phyloP scores from a whole-genome alignment of 2,113 vertebrate genomes.

The Bungarus multicinctus region DNA sequence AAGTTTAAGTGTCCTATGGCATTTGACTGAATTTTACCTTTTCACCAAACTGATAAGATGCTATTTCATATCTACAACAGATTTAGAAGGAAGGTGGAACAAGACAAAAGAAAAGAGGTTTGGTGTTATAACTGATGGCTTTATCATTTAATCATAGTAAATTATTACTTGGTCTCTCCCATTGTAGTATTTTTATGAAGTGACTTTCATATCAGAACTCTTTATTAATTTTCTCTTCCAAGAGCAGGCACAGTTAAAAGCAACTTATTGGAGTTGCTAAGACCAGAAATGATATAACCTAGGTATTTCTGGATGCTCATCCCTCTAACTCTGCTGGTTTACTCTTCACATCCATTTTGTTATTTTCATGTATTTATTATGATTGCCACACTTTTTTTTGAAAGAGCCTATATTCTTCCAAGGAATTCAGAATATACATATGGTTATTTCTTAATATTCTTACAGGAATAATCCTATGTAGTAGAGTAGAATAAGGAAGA shows the following conservation, averaged over 20 bases:
- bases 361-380: neutral
- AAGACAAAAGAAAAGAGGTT: neutral
- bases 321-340: neutral
- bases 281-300: neutral
- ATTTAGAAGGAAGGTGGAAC: neutral
- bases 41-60: neutral
- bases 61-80: neutral
- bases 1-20: neutral
- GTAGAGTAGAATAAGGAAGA: neutral
- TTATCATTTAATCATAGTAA: neutral
- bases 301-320: neutral
- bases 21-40: neutral
- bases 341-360: neutral
- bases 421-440: neutral
- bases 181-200: neutral
- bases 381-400: neutral
- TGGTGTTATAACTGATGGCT: neutral
- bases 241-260: neutral
- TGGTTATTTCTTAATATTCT: neutral
- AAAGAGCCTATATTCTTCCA: neutral
- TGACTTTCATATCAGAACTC: neutral
- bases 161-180: neutral
- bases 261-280: neutral
- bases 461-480: neutral
- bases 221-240: neutral